Base-by-base conservation (phyloP, 2,888 invertebrate species). In the Elaeidobius kamerunicus region DNA sequence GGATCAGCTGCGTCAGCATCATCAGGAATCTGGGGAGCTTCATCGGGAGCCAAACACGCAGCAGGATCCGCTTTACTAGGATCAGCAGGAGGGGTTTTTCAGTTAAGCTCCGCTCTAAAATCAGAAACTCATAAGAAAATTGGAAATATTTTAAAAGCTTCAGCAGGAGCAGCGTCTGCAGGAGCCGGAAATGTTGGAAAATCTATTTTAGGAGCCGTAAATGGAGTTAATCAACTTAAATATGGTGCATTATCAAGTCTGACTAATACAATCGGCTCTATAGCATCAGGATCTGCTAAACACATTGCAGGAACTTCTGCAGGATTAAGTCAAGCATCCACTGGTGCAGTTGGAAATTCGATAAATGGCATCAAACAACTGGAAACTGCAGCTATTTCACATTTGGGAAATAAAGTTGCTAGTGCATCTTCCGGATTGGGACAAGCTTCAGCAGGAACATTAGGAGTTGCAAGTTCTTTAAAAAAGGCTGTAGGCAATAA, bases 1-100 rank as follows among this genome's bases (percentile, higher is more conserved):
- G 53, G 53, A 9, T 46, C 52, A 17, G 20, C 32, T 2, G 47
- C 35, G 5, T 18, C 34, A 2, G 3, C 34, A 17, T 18, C 38
- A 36, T 7, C n/a, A 34, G 14, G n/a, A 14, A 14, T 14, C 7
- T n/a, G 6, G 14, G 36, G 16, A 15, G 17, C 16, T 3, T n/a
- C 34, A 14, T 36, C 36, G 17, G 36, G 36, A 36, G 36, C n/a
- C 17, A 36, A 36, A 36, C 15, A 16, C 16, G 16, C 17, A 2
- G 16, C n/a, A 17, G 36, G 36, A 17, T 15, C 16, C 2, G 36
- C 15, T 7, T 3, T 44, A 17, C 17, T 39, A 17, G 54, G 48
- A 48, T 54, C 54, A 27, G 54, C 54, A 27, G 39, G 36, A 39
- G 19, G 32, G 14, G 5, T 54, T 15, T 27, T 30, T 11, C 54